Evolutionary conservation across 2,797 vertebrate genomes (phyloP).

Genomic region (Hippopotamyrus pictus): DNA sequence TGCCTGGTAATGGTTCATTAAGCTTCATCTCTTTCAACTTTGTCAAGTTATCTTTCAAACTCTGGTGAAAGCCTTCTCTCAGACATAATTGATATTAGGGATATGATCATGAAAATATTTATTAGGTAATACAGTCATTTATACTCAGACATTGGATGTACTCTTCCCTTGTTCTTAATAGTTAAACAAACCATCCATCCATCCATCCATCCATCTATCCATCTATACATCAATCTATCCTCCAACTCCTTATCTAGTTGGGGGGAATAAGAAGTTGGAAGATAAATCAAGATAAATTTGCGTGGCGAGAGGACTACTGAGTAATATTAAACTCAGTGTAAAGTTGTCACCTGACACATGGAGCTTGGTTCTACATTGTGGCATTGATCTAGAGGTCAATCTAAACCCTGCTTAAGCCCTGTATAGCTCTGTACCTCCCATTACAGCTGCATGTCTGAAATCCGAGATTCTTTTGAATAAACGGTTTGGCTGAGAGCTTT

Average conservation of each 20-base stretch:
- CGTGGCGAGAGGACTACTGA: neutral
- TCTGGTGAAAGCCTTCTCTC: neutral
- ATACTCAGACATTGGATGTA: neutral
- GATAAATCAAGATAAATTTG: too few species aligned
- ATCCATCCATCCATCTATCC: neutral
- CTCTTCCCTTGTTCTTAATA: neutral
- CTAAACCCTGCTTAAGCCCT: neutral
- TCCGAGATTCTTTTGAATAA: neutral
- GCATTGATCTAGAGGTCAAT: neutral
- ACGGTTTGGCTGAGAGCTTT: neutral
- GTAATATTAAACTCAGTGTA: neutral
- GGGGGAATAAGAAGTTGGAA: neutral
- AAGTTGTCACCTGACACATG: neutral
- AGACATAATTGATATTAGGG: neutral
- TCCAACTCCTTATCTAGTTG: neutral
- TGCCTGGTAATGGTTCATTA: neutral
- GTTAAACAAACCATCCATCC: neutral
- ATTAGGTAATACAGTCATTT: neutral
- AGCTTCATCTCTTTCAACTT: neutral
- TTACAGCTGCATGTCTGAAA: constrained; percentile 5
- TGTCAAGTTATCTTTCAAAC: neutral
- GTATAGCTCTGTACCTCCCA: neutral
- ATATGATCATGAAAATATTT: neutral
- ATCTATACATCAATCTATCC: neutral
- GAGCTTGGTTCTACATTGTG: neutral